phyloP scores from a whole-genome alignment of 2,113 vertebrate species.

The Chunga burmeisteri region DNA sequence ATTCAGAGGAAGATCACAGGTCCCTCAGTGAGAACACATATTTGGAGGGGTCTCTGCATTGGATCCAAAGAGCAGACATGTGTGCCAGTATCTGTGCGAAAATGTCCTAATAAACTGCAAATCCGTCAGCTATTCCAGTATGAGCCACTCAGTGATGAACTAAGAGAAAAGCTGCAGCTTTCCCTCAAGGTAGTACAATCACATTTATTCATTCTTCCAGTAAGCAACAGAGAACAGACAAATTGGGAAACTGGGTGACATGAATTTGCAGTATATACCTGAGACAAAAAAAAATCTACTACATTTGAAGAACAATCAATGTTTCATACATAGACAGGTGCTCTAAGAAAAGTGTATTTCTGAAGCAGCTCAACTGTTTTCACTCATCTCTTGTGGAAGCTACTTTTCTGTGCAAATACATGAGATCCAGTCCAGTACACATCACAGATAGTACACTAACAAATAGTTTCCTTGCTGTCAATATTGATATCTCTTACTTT shows the following conservation, averaged over 20 bases:
- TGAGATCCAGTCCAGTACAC: not conserved
- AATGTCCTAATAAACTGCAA: slow-evolving; percentile 82
- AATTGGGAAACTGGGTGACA: not conserved
- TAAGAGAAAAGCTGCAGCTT: slow-evolving; percentile 75
- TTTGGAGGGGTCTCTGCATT: slow-evolving; percentile 72
- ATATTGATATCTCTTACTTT: not conserved
- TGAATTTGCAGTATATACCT: not conserved
- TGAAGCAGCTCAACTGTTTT: not conserved
- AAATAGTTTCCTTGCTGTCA: not conserved
- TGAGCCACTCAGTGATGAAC: slow-evolving; percentile 57
- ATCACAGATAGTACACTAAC: not conserved
- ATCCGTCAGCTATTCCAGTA: slow-evolving; percentile 84
- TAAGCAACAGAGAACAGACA: not conserved
- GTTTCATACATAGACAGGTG: not conserved
- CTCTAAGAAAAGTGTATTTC: not conserved
- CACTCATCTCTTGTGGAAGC: not conserved
- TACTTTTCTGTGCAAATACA: not conserved
- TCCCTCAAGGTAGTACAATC: slow-evolving; percentile 80
- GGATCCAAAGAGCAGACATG: not conserved
- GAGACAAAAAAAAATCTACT: not conserved
- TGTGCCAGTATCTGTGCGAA: slow-evolving; percentile 27
- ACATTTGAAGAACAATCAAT: not conserved
- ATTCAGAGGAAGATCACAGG: slow-evolving; percentile 73
- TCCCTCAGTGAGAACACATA: slow-evolving; percentile 47
- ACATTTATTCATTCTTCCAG: not conserved